Percentiles rank a stretch among this genome's conserved stretches.
phyloP scores from a whole-genome alignment of 2,113 vertebrate species.

The Spermophilus dauricus region DNA sequence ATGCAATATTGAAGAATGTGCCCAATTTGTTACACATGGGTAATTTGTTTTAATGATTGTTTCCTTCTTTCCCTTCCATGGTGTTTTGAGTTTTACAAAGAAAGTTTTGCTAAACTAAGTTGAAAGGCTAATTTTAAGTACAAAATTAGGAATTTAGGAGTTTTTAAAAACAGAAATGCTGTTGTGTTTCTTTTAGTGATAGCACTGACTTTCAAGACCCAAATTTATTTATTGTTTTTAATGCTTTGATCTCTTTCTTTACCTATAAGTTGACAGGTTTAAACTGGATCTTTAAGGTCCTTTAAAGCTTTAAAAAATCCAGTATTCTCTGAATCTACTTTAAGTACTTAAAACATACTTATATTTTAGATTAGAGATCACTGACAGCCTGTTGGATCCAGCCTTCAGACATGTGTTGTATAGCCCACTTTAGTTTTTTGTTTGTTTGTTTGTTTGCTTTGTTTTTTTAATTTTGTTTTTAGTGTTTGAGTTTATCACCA shows the following conservation, averaged over 20 bases:
- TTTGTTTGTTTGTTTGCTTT: no score
- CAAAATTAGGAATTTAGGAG: slow-evolving; percentile 36
- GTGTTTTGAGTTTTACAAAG: slow-evolving; percentile 62
- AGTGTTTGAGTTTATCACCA: slow-evolving; percentile 33
- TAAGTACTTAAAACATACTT: not conserved
- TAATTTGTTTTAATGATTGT: slow-evolving; percentile 85
- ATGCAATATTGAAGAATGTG: slow-evolving; percentile 92
- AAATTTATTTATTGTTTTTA: slow-evolving; percentile 58
- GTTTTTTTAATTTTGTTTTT: not conserved
- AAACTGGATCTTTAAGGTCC: not conserved
- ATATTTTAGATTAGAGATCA: slow-evolving; percentile 27
- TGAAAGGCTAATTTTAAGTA: slow-evolving; percentile 45
- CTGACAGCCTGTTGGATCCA: not conserved
- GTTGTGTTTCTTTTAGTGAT: slow-evolving; percentile 31
- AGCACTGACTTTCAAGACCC: slow-evolving; percentile 32
- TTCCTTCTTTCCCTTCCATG: slow-evolving; percentile 5
- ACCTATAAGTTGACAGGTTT: slow-evolving; percentile 20
- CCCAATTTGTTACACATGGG: slow-evolving; percentile 95
- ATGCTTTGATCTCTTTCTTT: slow-evolving; percentile 46
- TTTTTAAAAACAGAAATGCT: slow-evolving; percentile 48
- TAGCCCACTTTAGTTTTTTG: no score
- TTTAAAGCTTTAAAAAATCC: slow-evolving; percentile 45
- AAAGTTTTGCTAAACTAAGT: not conserved
- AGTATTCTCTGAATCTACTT: slow-evolving; percentile 23
- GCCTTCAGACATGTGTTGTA: not conserved